A percentile compares a stretch with the other conserved stretches of the same genome.
Evolutionary conservation across 2,888 invertebrate genomes (phyloP).

Genomic region (Drosophila atripex): DNA sequence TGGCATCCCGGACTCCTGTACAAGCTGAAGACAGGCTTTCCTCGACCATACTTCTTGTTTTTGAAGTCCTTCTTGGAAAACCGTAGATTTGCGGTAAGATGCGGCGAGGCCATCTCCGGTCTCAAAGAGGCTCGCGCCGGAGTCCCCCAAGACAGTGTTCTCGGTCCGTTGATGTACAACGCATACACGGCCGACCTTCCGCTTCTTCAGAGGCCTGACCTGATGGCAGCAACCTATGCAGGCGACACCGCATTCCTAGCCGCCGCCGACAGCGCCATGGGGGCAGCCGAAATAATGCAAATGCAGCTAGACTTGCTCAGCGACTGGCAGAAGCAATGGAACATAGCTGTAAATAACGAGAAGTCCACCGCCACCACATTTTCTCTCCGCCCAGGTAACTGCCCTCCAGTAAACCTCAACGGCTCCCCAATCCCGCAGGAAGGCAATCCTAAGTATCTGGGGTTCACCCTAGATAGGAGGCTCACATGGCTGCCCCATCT

Average conservation of each 20-base stretch:
- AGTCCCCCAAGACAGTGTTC: too few species aligned
- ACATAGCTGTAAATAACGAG: neutral
- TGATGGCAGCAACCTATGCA: slow-evolving; percentile 3
- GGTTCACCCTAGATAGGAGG: neutral
- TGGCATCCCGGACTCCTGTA: too few species aligned
- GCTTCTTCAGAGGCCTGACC: neutral
- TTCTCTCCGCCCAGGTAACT: neutral
- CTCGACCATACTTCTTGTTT: too few species aligned
- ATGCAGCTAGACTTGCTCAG: neutral
- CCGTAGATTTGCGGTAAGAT: too few species aligned
- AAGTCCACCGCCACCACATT: slow-evolving; percentile 8
- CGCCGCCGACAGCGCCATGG: neutral
- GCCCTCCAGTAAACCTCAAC: neutral
- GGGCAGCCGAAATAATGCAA: slow-evolving; percentile 1
- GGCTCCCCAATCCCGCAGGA: neutral
- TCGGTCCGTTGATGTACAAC: too few species aligned
- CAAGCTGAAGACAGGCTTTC: too few species aligned
- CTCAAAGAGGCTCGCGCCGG: too few species aligned
- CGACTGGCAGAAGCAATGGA: neutral
- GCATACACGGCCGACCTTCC: too few species aligned
- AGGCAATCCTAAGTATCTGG: neutral
- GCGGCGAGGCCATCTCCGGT: too few species aligned
- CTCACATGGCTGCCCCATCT: neutral
- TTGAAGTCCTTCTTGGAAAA: too few species aligned
- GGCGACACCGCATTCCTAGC: slow-evolving; percentile 3